Base-by-base conservation (phyloP, 35 echinoderm and acorn worm species). In the Patiria miniata region DNA sequence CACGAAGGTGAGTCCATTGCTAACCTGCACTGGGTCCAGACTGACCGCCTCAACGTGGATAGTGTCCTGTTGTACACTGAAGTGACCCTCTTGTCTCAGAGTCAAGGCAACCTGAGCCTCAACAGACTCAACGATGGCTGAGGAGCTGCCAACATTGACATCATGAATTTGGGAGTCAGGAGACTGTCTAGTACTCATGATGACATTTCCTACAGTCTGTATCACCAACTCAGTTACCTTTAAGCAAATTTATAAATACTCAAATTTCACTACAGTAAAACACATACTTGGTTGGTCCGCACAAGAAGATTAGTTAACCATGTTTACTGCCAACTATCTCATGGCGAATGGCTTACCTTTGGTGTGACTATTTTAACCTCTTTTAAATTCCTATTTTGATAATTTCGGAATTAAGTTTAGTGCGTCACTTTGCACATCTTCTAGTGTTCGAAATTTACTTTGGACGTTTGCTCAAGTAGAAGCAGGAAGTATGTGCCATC, bases 51-150 rank as follows among this genome's bases (percentile, higher is more conserved):
- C 82, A 1, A 84, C 55, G 30, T 53, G 22, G 36, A 84, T 60
- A 36, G 53, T 65, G 38, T 53, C 29, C 29, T 36, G 52, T 4
- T 36, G 51, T 37, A 58, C 23, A 8, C 82, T 84, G 18, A 84
- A 12, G 2, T 84, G 16, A 33, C 57, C 19, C 15, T 39, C 82
- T 36, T 40, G 51, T 19, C 59, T 21, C 30, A 84, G 54, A 19
- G 82, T 59, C 54, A 60, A 14, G n/a, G 82, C 57, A 14, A 84
- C 39, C 36, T 84, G 82, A 60, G 34, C 14, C 57, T 84, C 52
- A 0, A 84, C 30, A 0, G 82, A 58, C 19, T 61, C 19, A 14
- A 84, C 8, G 29, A 84, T 84, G 28, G 51, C 17, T n/a, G 39
- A 34, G 26, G 80, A 53, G 80, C 51, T 53, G 28, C 10, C 22